Conservation (phyloP, 2,888 invertebrate species). For the Pollenia griseotomentosa region DNA sequence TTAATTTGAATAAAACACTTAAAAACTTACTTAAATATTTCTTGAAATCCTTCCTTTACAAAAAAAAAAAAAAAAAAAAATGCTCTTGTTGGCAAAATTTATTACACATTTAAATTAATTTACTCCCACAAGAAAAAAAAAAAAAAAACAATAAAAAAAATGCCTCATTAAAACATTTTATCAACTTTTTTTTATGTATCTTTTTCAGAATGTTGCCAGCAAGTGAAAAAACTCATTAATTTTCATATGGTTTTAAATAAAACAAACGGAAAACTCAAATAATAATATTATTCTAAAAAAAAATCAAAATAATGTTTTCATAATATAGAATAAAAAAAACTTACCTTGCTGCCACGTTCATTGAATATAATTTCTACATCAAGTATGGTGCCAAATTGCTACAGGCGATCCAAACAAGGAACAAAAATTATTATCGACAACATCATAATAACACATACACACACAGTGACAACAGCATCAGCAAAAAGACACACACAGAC, state of each 20-base stretch:
- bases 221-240: constrained; percentile 71
- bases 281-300: constrained; percentile 43
- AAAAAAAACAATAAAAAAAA: constrained; percentile 1
- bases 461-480: constrained; percentile 71
- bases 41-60: background rate
- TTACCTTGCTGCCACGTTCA: constrained; percentile 99
- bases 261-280: constrained; percentile 56
- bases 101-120: constrained; percentile 59
- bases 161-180: constrained; percentile 4
- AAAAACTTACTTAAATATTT: constrained; percentile 3
- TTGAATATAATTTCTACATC: constrained; percentile 99
- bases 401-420: constrained; percentile 73
- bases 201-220: background rate
- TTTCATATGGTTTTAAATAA: constrained; percentile 71
- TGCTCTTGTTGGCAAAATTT: constrained; percentile 33
- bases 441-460: constrained; percentile 31
- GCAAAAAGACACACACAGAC: constrained; percentile 46
- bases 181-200: background rate
- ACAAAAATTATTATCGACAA: constrained; percentile 72
- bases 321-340: constrained; percentile 81
- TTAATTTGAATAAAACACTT: background rate
- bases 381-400: constrained; percentile 99
- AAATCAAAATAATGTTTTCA: constrained; percentile 54
- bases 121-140: background rate
- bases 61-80: background rate